A percentile compares a stretch with the other conserved stretches of the same genome.
phyloP scores from a whole-genome alignment of 2,797 vertebrate genomes.

The Lithobates sylvaticus region DNA sequence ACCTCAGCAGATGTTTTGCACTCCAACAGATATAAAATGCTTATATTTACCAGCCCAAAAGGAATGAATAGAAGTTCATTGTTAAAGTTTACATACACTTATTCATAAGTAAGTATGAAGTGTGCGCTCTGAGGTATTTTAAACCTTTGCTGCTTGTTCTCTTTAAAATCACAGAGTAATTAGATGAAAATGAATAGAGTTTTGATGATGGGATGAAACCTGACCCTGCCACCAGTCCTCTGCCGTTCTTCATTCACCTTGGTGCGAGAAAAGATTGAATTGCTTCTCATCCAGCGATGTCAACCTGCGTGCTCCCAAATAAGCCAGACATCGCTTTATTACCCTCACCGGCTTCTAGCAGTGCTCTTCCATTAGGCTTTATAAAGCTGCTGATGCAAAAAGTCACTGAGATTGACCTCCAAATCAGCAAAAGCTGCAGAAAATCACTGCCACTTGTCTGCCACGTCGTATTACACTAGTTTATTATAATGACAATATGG shows the following conservation, averaged over 20 bases:
- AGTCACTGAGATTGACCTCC: conserved; percentile 37
- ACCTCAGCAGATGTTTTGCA: too few species aligned
- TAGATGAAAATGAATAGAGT: conserved; percentile 13
- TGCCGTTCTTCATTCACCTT: conserved; percentile 39
- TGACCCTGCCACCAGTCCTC: conserved; percentile 20
- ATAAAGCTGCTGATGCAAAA: conserved; percentile 38
- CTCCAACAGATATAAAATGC: too few species aligned
- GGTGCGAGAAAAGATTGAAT: conserved; percentile 35
- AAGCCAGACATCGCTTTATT: conserved; percentile 25
- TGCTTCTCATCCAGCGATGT: conserved; percentile 30
- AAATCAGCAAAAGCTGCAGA: conserved; percentile 40
- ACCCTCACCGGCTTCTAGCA: conserved; percentile 28
- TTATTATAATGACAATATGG: conserved; percentile 22
- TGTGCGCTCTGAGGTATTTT: neutral
- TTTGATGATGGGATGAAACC: conserved; percentile 25
- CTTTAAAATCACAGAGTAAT: neutral
- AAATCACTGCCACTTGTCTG: conserved; percentile 18
- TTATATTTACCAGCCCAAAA: too few species aligned
- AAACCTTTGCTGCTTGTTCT: neutral
- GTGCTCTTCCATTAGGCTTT: conserved; percentile 51
- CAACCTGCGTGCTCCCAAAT: conserved; percentile 40
- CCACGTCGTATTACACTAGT: neutral
- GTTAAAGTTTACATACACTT: too few species aligned
- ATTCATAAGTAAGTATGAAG: neutral
- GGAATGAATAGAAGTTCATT: too few species aligned